Evolutionary conservation across 2,113 vertebrate genomes (phyloP).

Genomic region (Uropsilus gracilis): DNA sequence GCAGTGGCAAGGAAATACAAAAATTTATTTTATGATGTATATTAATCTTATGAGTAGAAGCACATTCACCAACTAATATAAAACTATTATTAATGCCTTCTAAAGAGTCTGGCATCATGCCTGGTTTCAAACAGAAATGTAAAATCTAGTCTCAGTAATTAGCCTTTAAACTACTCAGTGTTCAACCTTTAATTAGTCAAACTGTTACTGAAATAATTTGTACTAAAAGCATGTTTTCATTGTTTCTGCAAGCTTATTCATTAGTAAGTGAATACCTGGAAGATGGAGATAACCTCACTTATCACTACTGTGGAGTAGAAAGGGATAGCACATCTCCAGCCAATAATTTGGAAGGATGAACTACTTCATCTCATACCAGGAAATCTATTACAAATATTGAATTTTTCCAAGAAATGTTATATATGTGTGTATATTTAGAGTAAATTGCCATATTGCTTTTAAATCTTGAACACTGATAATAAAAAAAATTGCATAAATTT

Average conservation of each 20-base stretch:
- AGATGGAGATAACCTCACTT: not conserved
- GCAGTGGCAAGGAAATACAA: not conserved
- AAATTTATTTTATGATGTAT: not conserved
- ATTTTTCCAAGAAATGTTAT: not conserved
- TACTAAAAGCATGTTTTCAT: not conserved
- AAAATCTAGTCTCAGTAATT: not conserved
- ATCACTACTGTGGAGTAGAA: not conserved
- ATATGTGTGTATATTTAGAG: not conserved
- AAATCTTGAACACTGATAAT: not conserved
- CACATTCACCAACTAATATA: not conserved
- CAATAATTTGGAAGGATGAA: not conserved
- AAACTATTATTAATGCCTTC: not conserved
- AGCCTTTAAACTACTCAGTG: not conserved
- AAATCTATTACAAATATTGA: not conserved
- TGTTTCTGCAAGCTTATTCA: not conserved
- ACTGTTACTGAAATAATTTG: not conserved
- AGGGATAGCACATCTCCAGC: not conserved
- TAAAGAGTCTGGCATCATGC: not conserved
- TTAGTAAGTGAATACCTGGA: not conserved
- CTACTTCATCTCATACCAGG: not conserved
- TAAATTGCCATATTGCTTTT: not conserved
- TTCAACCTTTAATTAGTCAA: not conserved
- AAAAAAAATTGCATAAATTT: not conserved
- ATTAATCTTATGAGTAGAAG: not conserved
- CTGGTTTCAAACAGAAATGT: not conserved